Evolutionary conservation across 2,888 invertebrate species (phyloP).

Genomic region (Dorcus parallelipipedus): DNA sequence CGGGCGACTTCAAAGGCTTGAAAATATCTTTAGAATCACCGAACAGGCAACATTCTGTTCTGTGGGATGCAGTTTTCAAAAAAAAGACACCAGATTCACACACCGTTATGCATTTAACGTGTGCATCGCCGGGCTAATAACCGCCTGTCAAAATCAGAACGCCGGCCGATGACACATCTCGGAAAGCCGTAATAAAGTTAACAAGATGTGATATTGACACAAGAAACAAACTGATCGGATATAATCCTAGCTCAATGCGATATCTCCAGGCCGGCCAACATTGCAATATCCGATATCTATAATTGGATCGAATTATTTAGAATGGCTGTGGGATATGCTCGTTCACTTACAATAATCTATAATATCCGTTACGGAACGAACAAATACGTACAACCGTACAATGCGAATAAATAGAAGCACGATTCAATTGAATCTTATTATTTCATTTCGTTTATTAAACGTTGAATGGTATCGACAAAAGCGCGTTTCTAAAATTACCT

Average conservation of each 20-base stretch:
- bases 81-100: conserved; percentile 12
- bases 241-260: conserved; percentile 14
- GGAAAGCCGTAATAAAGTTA: conserved; percentile 21
- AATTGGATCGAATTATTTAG: conserved; percentile 22
- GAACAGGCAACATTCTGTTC: not conserved
- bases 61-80: conserved; percentile 7
- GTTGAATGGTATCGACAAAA: no score
- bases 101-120: not conserved
- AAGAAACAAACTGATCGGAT: conserved; percentile 12
- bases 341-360: conserved; percentile 20
- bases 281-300: conserved; percentile 20
- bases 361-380: not conserved
- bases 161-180: conserved; percentile 17
- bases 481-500: no score
- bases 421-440: no score
- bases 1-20: conserved; percentile 18
- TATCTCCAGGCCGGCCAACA: conserved; percentile 6
- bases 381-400: no score
- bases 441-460: no score
- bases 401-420: no score
- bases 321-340: conserved; percentile 21
- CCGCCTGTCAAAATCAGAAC: conserved; percentile 7
- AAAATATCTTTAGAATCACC: conserved; percentile 4
- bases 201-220: conserved; percentile 25
- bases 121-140: conserved; percentile 1